Conservation (phyloP, 1,140 invertebrate genomes). For the Radopholus similis region DNA sequence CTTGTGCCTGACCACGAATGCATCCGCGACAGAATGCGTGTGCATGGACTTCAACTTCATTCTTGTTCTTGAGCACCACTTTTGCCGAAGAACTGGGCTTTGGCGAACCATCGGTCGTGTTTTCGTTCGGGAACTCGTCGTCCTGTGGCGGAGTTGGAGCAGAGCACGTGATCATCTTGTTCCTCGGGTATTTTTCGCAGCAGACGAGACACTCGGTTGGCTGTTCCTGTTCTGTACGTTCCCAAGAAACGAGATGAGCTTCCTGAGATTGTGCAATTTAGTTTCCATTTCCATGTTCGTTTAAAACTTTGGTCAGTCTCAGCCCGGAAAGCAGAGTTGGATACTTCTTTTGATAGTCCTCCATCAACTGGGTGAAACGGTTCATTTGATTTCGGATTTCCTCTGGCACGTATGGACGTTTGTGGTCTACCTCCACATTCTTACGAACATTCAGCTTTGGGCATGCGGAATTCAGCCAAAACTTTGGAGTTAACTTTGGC, state of each 20-base stretch:
- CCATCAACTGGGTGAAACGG: neutral
- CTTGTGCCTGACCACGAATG: constrained; percentile 20
- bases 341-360: neutral
- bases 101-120: neutral
- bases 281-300: no score
- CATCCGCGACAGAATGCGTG: constrained; percentile 26
- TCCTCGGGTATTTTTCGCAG: constrained; percentile 8
- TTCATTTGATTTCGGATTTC: constrained; percentile 1
- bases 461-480: neutral
- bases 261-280: constrained; percentile 16
- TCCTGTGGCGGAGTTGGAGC: neutral
- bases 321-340: constrained; percentile 1
- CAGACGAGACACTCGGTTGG: constrained; percentile 20
- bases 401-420: neutral
- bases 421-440: no score
- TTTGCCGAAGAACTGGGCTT: neutral
- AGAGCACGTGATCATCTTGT: constrained; percentile 2
- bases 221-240: constrained; percentile 9
- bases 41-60: neutral
- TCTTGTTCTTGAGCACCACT: neutral
- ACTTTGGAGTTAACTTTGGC: neutral
- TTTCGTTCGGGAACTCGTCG: neutral
- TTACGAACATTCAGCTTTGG: neutral
- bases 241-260: neutral
- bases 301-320: constrained; percentile 20